Conservation (phyloP, 2,888 invertebrate species). For the Psylliodes chrysocephalus region DNA sequence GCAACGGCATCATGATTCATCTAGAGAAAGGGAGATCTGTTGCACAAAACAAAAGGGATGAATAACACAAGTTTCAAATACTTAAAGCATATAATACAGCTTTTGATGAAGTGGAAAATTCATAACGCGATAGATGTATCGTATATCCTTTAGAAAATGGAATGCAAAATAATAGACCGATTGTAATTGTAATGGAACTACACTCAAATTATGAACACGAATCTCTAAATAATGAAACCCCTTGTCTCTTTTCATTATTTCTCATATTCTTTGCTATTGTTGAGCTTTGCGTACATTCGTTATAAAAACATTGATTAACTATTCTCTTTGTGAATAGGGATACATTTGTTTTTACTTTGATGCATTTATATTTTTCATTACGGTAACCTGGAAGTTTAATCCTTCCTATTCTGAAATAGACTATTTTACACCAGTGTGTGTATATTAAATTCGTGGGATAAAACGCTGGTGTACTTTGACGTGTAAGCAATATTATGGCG, state of each 20-base stretch:
- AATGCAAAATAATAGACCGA: constrained; percentile 11
- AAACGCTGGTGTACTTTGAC: too few relatives aligned
- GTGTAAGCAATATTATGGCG: too few relatives aligned
- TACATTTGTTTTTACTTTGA: background rate
- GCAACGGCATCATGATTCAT: constrained; percentile 26
- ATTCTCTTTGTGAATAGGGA: background rate
- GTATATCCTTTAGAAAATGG: constrained; percentile 15
- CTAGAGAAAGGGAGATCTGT: constrained; percentile 19
- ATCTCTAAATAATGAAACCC: constrained; percentile 14
- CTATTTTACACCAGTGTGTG: too few relatives aligned
- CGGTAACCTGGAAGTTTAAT: background rate
- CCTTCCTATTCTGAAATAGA: too few relatives aligned
- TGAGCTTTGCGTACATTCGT: background rate
- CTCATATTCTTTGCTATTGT: constrained; percentile 9
- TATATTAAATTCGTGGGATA: too few relatives aligned
- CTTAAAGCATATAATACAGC: constrained; percentile 25
- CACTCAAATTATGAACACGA: constrained; percentile 6
- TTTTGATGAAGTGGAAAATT: constrained; percentile 24
- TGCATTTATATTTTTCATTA: background rate
- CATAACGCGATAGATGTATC: constrained; percentile 12
- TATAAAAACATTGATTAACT: constrained; percentile 1
- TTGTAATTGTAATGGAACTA: constrained; percentile 13
- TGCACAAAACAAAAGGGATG: constrained; percentile 23
- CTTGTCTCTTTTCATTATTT: constrained; percentile 6
- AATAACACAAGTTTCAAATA: constrained; percentile 18